Conservation (phyloP, 1,140 invertebrate species). For the Drosophila ananassae region DNA sequence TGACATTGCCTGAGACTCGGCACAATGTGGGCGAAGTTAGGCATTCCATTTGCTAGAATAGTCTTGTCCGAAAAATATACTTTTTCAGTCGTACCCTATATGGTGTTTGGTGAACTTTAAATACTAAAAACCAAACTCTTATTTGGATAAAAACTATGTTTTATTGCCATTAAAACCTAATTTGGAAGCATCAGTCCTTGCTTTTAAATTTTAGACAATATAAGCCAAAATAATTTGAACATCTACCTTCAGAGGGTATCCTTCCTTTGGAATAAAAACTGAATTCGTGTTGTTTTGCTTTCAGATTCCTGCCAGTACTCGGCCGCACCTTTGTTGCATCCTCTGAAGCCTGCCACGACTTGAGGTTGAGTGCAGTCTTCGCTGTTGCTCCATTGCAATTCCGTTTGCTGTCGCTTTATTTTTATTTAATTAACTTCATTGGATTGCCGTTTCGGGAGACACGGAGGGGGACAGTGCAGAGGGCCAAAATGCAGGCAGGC, state of each 20-base stretch:
- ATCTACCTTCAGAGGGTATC: conserved; percentile 4
- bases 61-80: neutral
- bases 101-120: no score
- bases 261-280: neutral
- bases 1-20: conserved; percentile 30
- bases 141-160: no score
- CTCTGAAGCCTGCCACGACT: neutral
- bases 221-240: neutral
- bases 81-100: conserved; percentile 3
- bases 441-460: conserved; percentile 42
- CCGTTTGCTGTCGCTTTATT: conserved; percentile 72
- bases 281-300: conserved; percentile 22
- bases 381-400: conserved; percentile 50
- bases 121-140: no score
- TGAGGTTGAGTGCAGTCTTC: conserved; percentile 14
- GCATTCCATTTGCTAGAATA: conserved; percentile 10
- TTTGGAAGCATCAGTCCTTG: no score
- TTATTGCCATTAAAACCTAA: no score
- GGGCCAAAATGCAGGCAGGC: conserved; percentile 8
- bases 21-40: conserved; percentile 19
- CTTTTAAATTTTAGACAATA: no score
- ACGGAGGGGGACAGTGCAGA: neutral
- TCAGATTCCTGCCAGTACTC: conserved; percentile 39
- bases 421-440: conserved; percentile 80
- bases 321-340: conserved; percentile 41